These are phyloP conservation scores for Carduelis carduelis DNA, from an alignment of 2,797 vertebrate species.

Conservation along the genomic window DNA sequence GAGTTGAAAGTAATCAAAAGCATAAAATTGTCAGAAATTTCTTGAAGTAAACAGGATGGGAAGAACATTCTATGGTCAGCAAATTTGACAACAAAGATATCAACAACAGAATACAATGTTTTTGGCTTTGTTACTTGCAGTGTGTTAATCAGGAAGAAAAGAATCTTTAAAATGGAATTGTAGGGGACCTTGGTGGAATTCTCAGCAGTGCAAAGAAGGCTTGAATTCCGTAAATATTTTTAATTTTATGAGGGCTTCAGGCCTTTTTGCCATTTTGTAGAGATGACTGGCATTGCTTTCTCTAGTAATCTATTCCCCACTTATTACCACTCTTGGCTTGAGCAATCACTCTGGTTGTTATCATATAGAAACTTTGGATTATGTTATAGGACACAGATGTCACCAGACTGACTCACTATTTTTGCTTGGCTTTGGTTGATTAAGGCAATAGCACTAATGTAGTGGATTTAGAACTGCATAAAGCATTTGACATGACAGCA, in stretches of 20 bases:
- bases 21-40: background rate
- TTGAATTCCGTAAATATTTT: background rate
- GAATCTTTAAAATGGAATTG: background rate
- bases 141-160: background rate
- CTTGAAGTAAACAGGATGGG: background rate
- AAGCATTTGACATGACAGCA: background rate
- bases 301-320: background rate
- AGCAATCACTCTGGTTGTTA: background rate
- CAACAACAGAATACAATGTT: background rate
- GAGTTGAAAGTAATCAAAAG: background rate
- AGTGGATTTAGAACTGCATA: background rate
- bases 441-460: background rate
- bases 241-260: background rate
- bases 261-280: background rate
- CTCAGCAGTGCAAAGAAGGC: background rate
- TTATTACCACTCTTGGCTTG: background rate
- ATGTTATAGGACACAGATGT: background rate
- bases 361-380: background rate
- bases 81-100: background rate
- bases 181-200: background rate
- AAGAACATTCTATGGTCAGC: background rate
- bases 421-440: background rate
- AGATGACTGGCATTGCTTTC: background rate
- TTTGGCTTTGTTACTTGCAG: background rate
- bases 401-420: background rate